Evolutionary conservation across 2,888 invertebrate genomes (phyloP), one percentile per base, ranked within the genome.

Genomic region (Drosophila paranaensis): DNA sequence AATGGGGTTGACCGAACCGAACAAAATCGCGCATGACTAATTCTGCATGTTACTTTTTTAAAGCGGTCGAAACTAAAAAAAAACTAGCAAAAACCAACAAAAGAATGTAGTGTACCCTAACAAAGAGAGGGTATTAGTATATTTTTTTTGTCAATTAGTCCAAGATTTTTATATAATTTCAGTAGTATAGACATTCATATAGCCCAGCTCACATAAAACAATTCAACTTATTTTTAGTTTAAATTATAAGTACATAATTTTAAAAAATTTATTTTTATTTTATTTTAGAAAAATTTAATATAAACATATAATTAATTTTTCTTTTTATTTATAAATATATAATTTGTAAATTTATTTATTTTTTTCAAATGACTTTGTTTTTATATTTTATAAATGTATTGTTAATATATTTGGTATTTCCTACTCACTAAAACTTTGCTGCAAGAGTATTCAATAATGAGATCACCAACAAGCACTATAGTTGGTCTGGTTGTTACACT

Each of bases 21-120:
- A 61, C 48, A 63, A 85, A 73, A 67, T 71, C 67, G 79, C 86
- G 88, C 90, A 74, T 88, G 83, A 89, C 90, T 88, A 79, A 83
- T 82, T 85, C 81, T 79, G 53, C 83, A 71, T 77, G 65, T 73
- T 74, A 51, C 53, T 70, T 82, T 84, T 82, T 82, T 35, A 27
- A 48, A 40, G 40, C 35, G 20, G 16, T 33, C 10, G 39, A 39
- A 16, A 50, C 13, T 33, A 45, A 10, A 50, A 16, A 48, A 51
- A 42, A 10, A 37, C 11, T 35, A 63, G 40, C 25, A 42, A 50
- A 43, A 50, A 27, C 48, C 42, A 56, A 50, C 46, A 33, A 40
- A 27, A 9, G 30, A 30, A 6, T 2, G 4, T 35, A 33, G 14
- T 10, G 25, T 35, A 35, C 55, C 14, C 42, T 55, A 8, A 10